phyloP scores from a whole-genome alignment of 1,140 invertebrate genomes.

The Augochlora pura region DNA sequence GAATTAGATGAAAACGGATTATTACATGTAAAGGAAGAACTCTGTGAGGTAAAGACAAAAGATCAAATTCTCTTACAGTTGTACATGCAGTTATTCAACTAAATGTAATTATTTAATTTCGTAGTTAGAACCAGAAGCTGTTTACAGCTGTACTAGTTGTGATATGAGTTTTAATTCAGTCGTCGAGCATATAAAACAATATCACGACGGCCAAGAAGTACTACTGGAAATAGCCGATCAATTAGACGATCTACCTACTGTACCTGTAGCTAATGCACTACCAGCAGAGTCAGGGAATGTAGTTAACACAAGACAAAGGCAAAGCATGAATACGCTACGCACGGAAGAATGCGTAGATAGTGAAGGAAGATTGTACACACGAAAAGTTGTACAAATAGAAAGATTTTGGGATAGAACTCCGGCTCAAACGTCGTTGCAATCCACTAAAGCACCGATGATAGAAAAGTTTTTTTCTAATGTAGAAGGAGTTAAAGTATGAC shows the following conservation, averaged over 20 bases:
- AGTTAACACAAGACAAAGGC: slow-evolving; percentile 58
- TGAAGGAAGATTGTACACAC: slow-evolving; percentile 79
- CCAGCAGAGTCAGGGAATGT: slow-evolving; percentile 50
- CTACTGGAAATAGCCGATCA: slow-evolving; percentile 80
- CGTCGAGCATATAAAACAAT: slow-evolving; percentile 83
- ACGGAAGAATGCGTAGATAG: slow-evolving; percentile 80
- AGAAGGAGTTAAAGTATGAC: slow-evolving; percentile 74
- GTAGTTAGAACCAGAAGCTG: slow-evolving; percentile 73
- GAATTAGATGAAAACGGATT: slow-evolving; percentile 65
- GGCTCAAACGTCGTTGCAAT: slow-evolving; percentile 47
- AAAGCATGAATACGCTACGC: slow-evolving; percentile 77
- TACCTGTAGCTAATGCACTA: slow-evolving; percentile 30
- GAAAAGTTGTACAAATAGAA: slow-evolving; percentile 82
- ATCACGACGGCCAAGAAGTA: slow-evolving; percentile 85
- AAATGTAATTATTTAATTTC: neutral
- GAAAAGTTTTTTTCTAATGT: slow-evolving; percentile 79
- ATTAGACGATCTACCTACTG: slow-evolving; percentile 61
- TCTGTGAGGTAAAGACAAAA: slow-evolving; percentile 64
- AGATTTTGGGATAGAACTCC: slow-evolving; percentile 78
- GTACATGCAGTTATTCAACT: neutral
- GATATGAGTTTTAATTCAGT: slow-evolving; percentile 84
- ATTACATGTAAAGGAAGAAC: slow-evolving; percentile 73
- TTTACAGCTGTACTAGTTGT: slow-evolving; percentile 84
- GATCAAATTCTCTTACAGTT: neutral
- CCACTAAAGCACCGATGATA: slow-evolving; percentile 75